Evolutionary conservation across 1,140 invertebrate genomes (phyloP).

Genomic region (Cherax quadricarinatus): DNA sequence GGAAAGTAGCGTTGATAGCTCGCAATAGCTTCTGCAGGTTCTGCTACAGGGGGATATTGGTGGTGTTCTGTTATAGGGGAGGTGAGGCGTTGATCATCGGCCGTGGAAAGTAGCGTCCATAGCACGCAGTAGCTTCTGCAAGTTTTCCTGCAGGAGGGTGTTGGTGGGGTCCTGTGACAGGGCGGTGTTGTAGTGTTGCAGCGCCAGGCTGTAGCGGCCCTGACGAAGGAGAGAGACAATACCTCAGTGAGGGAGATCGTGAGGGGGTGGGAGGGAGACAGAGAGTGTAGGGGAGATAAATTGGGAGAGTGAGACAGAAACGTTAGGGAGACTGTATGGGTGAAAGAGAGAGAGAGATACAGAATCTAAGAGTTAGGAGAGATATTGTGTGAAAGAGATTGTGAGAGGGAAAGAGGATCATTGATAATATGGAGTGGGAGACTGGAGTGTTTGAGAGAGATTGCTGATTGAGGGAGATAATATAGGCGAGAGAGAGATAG

Average conservation of each 20-base stretch:
- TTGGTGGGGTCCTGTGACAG: conserved; percentile 74
- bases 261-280: background rate
- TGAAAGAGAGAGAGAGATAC: too few relatives aligned
- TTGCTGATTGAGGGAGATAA: too few relatives aligned
- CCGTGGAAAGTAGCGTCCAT: conserved; percentile 11
- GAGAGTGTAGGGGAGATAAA: background rate
- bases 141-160: conserved; percentile 74
- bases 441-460: too few relatives aligned
- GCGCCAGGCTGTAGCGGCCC: conserved; percentile 74
- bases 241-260: too few relatives aligned
- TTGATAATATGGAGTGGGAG: too few relatives aligned
- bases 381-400: too few relatives aligned
- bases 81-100: background rate
- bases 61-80: conserved; percentile 73
- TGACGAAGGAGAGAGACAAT: conserved; percentile 46
- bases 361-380: too few relatives aligned
- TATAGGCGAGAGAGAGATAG: too few relatives aligned
- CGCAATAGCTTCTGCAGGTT: conserved; percentile 75
- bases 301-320: background rate
- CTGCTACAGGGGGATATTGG: conserved; percentile 74
- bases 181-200: conserved; percentile 74
- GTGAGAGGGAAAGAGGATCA: too few relatives aligned
- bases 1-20: background rate
- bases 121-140: conserved; percentile 73
- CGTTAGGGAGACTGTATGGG: too few relatives aligned